phyloP scores from a whole-genome alignment of 2,888 invertebrate species.

The Danaus chrysippus region DNA sequence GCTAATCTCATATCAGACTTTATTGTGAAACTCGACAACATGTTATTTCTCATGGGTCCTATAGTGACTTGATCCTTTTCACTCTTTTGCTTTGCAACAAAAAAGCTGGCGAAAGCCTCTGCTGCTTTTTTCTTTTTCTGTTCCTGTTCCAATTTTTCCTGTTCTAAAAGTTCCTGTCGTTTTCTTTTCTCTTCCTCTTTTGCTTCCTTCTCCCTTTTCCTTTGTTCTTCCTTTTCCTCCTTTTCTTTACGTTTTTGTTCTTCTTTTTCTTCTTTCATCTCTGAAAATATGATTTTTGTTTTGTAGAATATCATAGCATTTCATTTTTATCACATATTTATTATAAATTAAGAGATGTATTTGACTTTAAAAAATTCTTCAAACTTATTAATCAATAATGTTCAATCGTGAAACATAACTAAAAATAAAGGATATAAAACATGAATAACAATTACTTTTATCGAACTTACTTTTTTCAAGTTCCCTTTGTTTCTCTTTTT shows the following conservation, averaged over 20 bases:
- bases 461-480: conserved; percentile 72
- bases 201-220: conserved; percentile 73
- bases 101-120: conserved; percentile 90
- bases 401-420: too few species aligned
- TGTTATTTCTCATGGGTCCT: conserved; percentile 56
- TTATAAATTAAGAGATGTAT: too few species aligned
- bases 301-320: too few species aligned
- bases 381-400: too few species aligned
- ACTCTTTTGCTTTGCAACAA: conserved; percentile 81
- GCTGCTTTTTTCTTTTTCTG: conserved; percentile 88
- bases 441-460: neutral
- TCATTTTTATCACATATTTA: too few species aligned
- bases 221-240: conserved; percentile 74
- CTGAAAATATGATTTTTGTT: conserved; percentile 40
- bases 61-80: conserved; percentile 57
- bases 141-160: conserved; percentile 84
- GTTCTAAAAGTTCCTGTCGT: conserved; percentile 80
- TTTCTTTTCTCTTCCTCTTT: conserved; percentile 80
- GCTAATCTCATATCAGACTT: conserved; percentile 95
- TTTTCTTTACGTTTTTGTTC: conserved; percentile 55
- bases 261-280: conserved; percentile 64
- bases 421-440: too few species aligned
- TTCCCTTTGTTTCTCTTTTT: conserved; percentile 75
- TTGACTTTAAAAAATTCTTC: too few species aligned
- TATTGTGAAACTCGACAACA: conserved; percentile 75